Evolutionary conservation across 1,140 invertebrate species (phyloP).

Genomic region (Leguminivora glycinivorella): DNA sequence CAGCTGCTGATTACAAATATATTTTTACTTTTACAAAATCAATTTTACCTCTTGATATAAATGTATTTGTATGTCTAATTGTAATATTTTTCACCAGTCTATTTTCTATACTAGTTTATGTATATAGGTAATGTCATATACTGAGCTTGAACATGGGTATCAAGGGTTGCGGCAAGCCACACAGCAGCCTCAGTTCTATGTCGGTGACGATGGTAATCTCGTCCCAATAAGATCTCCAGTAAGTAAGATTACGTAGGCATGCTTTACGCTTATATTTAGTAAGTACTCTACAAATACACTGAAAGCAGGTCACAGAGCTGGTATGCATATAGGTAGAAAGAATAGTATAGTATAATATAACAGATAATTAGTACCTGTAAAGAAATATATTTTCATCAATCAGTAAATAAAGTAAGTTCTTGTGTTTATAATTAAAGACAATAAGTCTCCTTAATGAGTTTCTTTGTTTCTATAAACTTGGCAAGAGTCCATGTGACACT

Average conservation of each 20-base stretch:
- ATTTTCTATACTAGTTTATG: slow-evolving; percentile 33
- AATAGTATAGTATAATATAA: no score
- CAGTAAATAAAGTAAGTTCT: neutral
- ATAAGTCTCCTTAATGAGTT: neutral
- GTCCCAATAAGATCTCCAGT: slow-evolving; percentile 76
- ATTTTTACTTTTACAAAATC: slow-evolving; percentile 23
- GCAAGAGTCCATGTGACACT: slow-evolving; percentile 15
- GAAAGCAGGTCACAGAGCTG: neutral
- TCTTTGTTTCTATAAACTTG: slow-evolving; percentile 11
- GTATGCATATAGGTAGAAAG: neutral
- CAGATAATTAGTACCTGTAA: no score
- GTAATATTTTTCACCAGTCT: slow-evolving; percentile 26
- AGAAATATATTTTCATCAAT: neutral
- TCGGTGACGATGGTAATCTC: slow-evolving; percentile 82
- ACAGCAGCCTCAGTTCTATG: slow-evolving; percentile 83
- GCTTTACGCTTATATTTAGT: neutral
- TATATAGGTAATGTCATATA: slow-evolving; percentile 89
- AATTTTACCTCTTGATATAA: slow-evolving; percentile 23
- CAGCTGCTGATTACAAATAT: slow-evolving; percentile 17
- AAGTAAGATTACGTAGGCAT: slow-evolving; percentile 44
- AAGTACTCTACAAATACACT: neutral
- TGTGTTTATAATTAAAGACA: neutral
- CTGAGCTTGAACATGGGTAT: slow-evolving; percentile 93
- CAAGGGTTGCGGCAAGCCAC: slow-evolving; percentile 86
- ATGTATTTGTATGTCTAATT: slow-evolving; percentile 28